Base-by-base conservation (phyloP, 2,113 vertebrate genomes). In the Phyllostomus discolor region DNA sequence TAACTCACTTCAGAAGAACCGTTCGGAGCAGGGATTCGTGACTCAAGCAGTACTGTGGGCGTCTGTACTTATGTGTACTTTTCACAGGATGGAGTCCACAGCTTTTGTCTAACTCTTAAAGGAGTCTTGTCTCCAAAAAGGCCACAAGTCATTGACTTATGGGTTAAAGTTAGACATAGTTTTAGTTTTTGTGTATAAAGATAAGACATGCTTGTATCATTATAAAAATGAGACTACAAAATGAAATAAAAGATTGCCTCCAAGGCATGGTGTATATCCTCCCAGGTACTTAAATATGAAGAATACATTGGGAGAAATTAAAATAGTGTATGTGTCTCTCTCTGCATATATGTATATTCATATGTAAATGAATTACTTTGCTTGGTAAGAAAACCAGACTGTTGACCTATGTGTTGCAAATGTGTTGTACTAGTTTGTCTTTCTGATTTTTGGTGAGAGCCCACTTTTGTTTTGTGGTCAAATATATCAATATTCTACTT, bases 401-500 rank as follows among this genome's bases (percentile, higher is more conserved):
- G 84, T 69, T 73, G 54, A 82, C 79, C 66, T 59, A 84, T 12
- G 1, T 62, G 10, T 33, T 86, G 10, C 6, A 73, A 97, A 89
- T 59, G 33, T n/a, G 12, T 52, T 43, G 43, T 2, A 35, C 4
- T 83, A 33, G 31, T 69, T 80, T 46, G 6, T 38, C 91, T 57
- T 86, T 76, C 66, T 83, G 52, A 67, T 41, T 73, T 90, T 81
- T 90, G 69, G 75, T 7, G 15, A 94, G 50, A 90, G 41, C 43
- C 80, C 75, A 35, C 41, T n/a, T 90, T 94, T 90, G 38, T 90
- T 90, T 46, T 88, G 35, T 70, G 43, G 46, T 35, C 46, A 94
- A 70, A 62, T 50, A 46, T 33, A 73, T 38, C 48, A 87, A 3
- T 67, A 88, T 85, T 92, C 85, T 69, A 69, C n/a, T 57, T 75